Base-by-base conservation (phyloP, 2,797 vertebrate species). In the Scolopax bukidnonensis region DNA sequence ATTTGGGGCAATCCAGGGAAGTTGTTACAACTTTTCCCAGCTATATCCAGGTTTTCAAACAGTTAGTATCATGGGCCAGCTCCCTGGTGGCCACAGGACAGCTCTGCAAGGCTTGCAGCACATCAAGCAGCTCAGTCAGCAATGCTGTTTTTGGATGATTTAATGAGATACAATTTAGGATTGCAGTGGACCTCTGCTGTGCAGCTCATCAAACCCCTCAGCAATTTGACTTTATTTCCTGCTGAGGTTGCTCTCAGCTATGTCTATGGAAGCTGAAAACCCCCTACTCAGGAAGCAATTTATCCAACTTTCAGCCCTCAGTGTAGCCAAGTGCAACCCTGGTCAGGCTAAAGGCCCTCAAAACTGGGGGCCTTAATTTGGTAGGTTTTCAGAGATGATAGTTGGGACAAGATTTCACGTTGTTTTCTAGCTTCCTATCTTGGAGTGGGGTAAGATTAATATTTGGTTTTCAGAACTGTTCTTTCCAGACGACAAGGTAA, bases 11-110 rank as follows among this genome's bases (percentile, higher is more conserved):
- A 60, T 43, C n/a, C 27, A 36, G 33, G 70, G 48, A 59, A 63
- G 50, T 24, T 47, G 10, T 16, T 69, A 28, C 8, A 69, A 19
- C 38, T 88, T 36, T 74, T 64, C 30, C 30, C 69, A 36, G 61
- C 9, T 40, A 23, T 18, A 53, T 32, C 3, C 4, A n/a, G 14
- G 57, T 54, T 60, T 79, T 76, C 69, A 59, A 25, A 47, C 6
- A 25, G 38, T 27, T 14, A 4, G 15, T 8, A 10, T 13, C 7
- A 1, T 1, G 19, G 11, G 23, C 21, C 40, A 33, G 30, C 6
- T 54, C 43, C 56, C 53, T 6, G 24, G 3, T 5, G 57, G 9
- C 0, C 25, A 41, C 27, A 7, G 33, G 27, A 45, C 53, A 13
- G 56, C 36, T 51, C 16, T 45, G 56, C 56, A 16, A 25, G 1